These are phyloP conservation scores for Cerastoderma edule DNA, from an alignment of 2,888 invertebrate genomes.

Conservation along the genomic window DNA sequence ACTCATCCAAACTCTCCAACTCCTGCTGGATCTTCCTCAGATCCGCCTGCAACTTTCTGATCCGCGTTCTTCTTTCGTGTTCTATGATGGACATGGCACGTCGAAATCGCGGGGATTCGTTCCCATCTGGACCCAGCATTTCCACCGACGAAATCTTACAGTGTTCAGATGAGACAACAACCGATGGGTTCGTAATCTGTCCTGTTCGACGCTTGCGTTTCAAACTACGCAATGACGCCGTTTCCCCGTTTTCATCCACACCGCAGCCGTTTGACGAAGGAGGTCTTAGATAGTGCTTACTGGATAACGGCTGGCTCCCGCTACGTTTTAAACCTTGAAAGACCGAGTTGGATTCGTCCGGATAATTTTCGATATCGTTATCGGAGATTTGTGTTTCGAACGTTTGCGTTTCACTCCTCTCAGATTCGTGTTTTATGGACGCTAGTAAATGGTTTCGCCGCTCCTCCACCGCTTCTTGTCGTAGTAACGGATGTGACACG, in stretches of 20 bases:
- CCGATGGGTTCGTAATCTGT: background rate
- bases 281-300: background rate
- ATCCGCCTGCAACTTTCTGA: slow-evolving; percentile 68
- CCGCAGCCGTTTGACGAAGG: background rate
- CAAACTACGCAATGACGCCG: background rate
- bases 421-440: slow-evolving; percentile 36
- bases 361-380: slow-evolving; percentile 20
- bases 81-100: slow-evolving; percentile 58
- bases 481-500: slow-evolving; percentile 48
- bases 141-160: slow-evolving; percentile 28
- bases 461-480: slow-evolving; percentile 55
- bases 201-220: slow-evolving; percentile 10
- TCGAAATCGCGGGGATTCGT: slow-evolving; percentile 35
- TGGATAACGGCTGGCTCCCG: too few relatives aligned
- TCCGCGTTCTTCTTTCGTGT: slow-evolving; percentile 65
- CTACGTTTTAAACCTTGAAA: too few relatives aligned
- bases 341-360: background rate
- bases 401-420: slow-evolving; percentile 53
- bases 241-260: background rate
- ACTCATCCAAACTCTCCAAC: slow-evolving; percentile 66
- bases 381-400: slow-evolving; percentile 54
- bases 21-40: slow-evolving; percentile 69
- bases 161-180: slow-evolving; percentile 7
- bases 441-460: slow-evolving; percentile 11
- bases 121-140: slow-evolving; percentile 22